A percentile compares a stretch with the other conserved stretches of the same genome.
Evolutionary conservation across 1,140 invertebrate species (phyloP).

Genomic region (Yoshiicerus persimilis): DNA sequence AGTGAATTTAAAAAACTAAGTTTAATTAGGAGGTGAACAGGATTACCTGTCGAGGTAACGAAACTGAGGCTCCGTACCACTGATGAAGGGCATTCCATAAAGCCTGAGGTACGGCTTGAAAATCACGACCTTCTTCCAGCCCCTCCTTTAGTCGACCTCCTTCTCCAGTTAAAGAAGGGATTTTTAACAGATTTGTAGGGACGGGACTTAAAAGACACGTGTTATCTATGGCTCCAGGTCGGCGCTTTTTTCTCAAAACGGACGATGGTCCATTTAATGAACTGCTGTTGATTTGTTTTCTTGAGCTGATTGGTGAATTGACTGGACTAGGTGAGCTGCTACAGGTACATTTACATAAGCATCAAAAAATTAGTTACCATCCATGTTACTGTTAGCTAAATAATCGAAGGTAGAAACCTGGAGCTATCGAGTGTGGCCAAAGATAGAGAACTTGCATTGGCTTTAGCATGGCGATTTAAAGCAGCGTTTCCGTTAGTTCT

Average conservation of each 20-base stretch:
- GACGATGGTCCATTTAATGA: conserved; percentile 33
- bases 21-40: background rate
- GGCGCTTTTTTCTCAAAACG: conserved; percentile 3
- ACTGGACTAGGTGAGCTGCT: conserved; percentile 53
- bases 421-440: conserved; percentile 49
- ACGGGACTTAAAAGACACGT: conserved; percentile 60
- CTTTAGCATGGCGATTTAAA: conserved; percentile 33
- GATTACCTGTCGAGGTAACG: conserved; percentile 74
- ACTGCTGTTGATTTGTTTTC: conserved; percentile 46
- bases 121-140: conserved; percentile 73
- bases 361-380: too few species aligned
- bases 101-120: conserved; percentile 78
- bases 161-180: conserved; percentile 74
- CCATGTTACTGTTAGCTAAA: too few species aligned
- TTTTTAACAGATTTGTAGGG: conserved; percentile 57
- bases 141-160: conserved; percentile 75
- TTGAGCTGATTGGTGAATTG: conserved; percentile 52
- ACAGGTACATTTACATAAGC: background rate
- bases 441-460: conserved; percentile 49
- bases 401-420: conserved; percentile 35
- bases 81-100: conserved; percentile 79
- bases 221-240: conserved; percentile 78
- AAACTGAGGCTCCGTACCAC: conserved; percentile 81
- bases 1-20: too few species aligned
- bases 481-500: background rate